Evolutionary conservation across 2,797 vertebrate species (phyloP).

Genomic region (Etheostoma perlongum): DNA sequence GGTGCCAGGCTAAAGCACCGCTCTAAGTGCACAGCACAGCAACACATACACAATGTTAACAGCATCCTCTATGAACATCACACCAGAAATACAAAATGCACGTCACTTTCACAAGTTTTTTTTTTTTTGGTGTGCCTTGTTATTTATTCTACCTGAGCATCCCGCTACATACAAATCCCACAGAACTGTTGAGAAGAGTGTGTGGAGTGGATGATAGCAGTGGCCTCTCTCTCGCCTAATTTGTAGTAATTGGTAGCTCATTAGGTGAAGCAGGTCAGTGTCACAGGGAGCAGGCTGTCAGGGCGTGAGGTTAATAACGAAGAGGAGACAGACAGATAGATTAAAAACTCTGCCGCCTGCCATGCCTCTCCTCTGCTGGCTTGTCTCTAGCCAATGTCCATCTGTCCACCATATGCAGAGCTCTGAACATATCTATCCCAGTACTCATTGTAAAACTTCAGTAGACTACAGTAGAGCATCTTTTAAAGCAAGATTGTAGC

Average conservation of each 20-base stretch:
- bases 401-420: conserved; percentile 61
- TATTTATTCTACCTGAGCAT: conserved; percentile 70
- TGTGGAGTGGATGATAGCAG: conserved; percentile 75
- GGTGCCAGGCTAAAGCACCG: conserved; percentile 63
- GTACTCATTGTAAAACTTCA: conserved; percentile 30
- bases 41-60: conserved; percentile 63
- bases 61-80: conserved; percentile 62
- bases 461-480: no score
- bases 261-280: conserved; percentile 85
- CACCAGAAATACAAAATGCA: conserved; percentile 65
- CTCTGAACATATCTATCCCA: conserved; percentile 39
- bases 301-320: conserved; percentile 85
- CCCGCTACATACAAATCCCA: conserved; percentile 65
- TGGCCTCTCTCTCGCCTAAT: conserved; percentile 83
- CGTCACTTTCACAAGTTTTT: conserved; percentile 23
- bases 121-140: conserved; percentile 30
- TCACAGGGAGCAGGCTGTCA: conserved; percentile 82
- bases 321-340: conserved; percentile 81
- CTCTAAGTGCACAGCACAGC: conserved; percentile 51
- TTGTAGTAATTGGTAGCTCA: conserved; percentile 88
- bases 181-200: conserved; percentile 67
- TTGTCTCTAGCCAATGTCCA: conserved; percentile 63
- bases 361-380: conserved; percentile 56
- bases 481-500: no score
- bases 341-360: conserved; percentile 74